phyloP scores from a whole-genome alignment of 1,140 invertebrate species.

The Brachionus asplanchnoidis region DNA sequence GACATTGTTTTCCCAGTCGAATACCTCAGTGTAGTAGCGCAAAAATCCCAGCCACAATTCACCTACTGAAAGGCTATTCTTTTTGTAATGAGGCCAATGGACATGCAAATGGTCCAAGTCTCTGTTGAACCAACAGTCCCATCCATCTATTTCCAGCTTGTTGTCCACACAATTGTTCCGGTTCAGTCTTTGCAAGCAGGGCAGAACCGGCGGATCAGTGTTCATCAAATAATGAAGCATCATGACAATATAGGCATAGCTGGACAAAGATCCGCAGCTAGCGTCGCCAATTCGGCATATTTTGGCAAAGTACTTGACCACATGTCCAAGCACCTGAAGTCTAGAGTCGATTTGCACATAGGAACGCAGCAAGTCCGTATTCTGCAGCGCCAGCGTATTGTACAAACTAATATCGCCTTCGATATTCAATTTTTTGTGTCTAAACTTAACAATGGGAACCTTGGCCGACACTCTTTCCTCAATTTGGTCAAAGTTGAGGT shows the following conservation, averaged over 20 bases:
- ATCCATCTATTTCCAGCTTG: slow-evolving; percentile 56
- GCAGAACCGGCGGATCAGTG: slow-evolving; percentile 62
- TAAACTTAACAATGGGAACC: slow-evolving; percentile 66
- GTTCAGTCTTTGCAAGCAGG: slow-evolving; percentile 59
- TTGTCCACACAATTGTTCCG: slow-evolving; percentile 45
- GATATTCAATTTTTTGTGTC: slow-evolving; percentile 54
- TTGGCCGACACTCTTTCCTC: slow-evolving; percentile 55
- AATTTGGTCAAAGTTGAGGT: not conserved
- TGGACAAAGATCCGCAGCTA: slow-evolving; percentile 63
- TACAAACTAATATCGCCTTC: slow-evolving; percentile 65
- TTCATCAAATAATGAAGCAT: slow-evolving; percentile 64
- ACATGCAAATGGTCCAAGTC: slow-evolving; percentile 52
- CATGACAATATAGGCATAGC: slow-evolving; percentile 66
- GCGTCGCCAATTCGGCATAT: slow-evolving; percentile 65
- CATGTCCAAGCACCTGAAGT: slow-evolving; percentile 61
- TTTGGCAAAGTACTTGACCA: slow-evolving; percentile 63
- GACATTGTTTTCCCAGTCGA: slow-evolving; percentile 61
- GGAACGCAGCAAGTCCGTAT: slow-evolving; percentile 60
- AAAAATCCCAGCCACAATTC: slow-evolving; percentile 62
- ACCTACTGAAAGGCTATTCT: slow-evolving; percentile 59
- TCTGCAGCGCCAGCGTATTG: slow-evolving; percentile 62
- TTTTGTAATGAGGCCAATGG: slow-evolving; percentile 57
- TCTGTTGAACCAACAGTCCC: slow-evolving; percentile 60
- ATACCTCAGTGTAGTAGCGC: slow-evolving; percentile 62
- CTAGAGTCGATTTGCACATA: slow-evolving; percentile 62